Conservation (phyloP, 2,888 invertebrate species). For the Elegia similella region DNA sequence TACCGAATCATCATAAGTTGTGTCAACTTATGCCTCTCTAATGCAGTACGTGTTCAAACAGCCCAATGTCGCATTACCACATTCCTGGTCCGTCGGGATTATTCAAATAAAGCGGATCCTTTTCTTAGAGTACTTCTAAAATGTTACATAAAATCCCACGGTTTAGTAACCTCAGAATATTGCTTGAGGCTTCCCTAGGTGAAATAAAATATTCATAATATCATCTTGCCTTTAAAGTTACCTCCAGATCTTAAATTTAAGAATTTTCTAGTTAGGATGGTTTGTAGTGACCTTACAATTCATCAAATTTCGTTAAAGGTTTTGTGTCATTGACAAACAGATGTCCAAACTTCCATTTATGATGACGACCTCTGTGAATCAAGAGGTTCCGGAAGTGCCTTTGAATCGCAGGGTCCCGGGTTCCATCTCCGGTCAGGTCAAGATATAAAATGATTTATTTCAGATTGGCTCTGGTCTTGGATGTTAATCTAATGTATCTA, state of each 20-base stretch:
- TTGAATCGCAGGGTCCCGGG: too few species aligned
- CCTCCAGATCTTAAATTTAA: background rate
- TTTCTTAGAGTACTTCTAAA: background rate
- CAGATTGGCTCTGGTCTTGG: too few species aligned
- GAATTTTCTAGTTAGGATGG: too few species aligned
- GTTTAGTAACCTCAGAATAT: background rate
- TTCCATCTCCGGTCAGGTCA: too few species aligned
- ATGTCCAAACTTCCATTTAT: too few species aligned
- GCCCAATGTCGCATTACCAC: constrained; percentile 5
- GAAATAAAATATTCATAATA: background rate
- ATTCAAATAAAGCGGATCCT: constrained; percentile 10
- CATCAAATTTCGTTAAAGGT: too few species aligned
- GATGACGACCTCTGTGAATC: too few species aligned
- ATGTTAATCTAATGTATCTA: too few species aligned
- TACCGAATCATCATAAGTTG: background rate
- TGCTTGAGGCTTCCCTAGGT: background rate
- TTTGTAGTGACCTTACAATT: too few species aligned
- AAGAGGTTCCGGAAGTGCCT: too few species aligned
- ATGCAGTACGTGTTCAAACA: constrained; percentile 11
- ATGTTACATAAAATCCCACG: constrained; percentile 4
- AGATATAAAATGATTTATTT: too few species aligned
- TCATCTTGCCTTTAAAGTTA: background rate
- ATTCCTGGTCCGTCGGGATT: constrained; percentile 9
- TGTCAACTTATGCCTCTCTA: constrained; percentile 3
- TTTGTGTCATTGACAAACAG: too few species aligned